Base-by-base conservation (phyloP, 2,797 vertebrate genomes). In the Sebastes nivosus region DNA sequence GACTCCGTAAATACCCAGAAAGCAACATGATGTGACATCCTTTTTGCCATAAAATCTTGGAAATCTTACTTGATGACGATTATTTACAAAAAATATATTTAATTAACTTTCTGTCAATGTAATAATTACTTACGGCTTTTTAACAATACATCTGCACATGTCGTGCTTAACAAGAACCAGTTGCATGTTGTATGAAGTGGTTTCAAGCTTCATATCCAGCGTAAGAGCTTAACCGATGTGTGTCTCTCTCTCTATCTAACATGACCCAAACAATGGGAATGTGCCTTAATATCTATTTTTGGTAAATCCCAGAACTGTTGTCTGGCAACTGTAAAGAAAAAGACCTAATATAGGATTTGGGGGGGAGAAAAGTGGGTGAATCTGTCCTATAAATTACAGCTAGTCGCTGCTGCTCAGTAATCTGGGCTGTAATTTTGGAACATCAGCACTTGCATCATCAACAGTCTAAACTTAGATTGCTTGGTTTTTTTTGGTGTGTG, bases 321-420 rank as follows among this genome's bases (percentile, higher is more conserved):
- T 81, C 38, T 68, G 27, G 54, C 32, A 79, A 58, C 57, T 20
- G 14, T 75, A 82, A 67, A 69, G 69, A 36, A 34, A 63, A 25
- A 71, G 10, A 72, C 29, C 16, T 9, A 64, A 27, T 75, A 38
- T 38, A 79, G 34, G 63, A 75, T 65, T 67, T 64, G 6, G n/a
- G 8, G 52, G 52, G 25, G 54, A 75, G 50, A 46, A 75, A 71
- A 69, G 30, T 68, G 27, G 50, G 27, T 57, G 61, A 79, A 82
- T 73, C 46, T 61, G 10, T 67, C 80, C 77, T 88, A 67, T 79
- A 80, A 91, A 86, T 89, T 42, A 82, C 71, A 72, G 42, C 52
- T 27, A 71, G 22, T 66, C 14, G 59, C 20, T 74, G 52, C 74
- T 75, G 69, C 61, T 72, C 72, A 72, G 67, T 69, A 68, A 82